These are phyloP conservation scores for Priocnemis perturbator DNA, from an alignment of 2,888 invertebrate genomes.

Conservation along the genomic window DNA sequence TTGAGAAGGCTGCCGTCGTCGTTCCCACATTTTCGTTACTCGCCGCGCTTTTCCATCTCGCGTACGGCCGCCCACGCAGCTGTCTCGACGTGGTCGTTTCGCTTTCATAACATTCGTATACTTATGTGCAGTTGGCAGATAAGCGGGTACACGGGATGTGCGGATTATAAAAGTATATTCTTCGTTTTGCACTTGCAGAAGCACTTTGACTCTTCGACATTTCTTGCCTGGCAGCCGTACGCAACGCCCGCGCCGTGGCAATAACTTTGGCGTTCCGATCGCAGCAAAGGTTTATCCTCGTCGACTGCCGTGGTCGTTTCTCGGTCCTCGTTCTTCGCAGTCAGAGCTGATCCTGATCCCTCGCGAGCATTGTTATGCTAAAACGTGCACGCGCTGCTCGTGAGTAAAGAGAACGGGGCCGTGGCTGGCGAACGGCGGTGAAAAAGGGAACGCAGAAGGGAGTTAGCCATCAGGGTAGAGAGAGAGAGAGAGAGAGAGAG, in stretches of 20 bases:
- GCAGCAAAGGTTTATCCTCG: constrained; percentile 3
- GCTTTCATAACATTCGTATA: too few relatives aligned
- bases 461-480: not conserved
- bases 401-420: not conserved
- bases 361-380: constrained; percentile 24
- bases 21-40: too few relatives aligned
- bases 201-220: too few relatives aligned
- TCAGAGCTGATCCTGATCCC: constrained; percentile 35
- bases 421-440: too few relatives aligned
- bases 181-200: not conserved
- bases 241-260: not conserved
- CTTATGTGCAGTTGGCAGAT: too few relatives aligned
- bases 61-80: not conserved
- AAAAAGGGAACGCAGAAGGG: not conserved
- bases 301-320: not conserved
- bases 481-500: constrained; percentile 2
- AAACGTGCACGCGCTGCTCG: constrained; percentile 18
- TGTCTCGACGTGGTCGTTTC: too few relatives aligned
- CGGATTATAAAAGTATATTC: too few relatives aligned
- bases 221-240: too few relatives aligned
- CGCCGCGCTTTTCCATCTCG: not conserved
- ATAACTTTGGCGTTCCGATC: not conserved
- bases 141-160: too few relatives aligned
- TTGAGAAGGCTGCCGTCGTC: too few relatives aligned
- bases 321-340: not conserved